phyloP scores from a whole-genome alignment of 2,888 invertebrate genomes.

The Nemoura dubitans region DNA sequence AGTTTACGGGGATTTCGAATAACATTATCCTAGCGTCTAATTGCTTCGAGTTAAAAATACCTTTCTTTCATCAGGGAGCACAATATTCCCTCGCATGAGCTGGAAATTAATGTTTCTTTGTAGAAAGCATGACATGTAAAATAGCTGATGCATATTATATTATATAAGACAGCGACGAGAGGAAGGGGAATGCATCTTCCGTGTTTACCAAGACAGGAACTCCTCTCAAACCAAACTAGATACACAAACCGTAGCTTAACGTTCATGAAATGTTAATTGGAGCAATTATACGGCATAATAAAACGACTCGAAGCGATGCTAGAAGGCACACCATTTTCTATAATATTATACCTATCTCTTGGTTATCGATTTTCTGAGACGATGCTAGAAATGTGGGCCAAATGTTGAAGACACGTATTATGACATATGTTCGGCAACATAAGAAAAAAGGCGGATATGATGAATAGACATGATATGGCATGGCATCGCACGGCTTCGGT shows the following conservation, averaged over 20 bases:
- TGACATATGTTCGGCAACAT: not conserved
- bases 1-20: not conserved
- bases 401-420: not conserved
- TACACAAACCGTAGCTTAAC: not conserved
- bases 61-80: not conserved
- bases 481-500: not conserved
- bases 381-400: not conserved
- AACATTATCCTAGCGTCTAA: not conserved
- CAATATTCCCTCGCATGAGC: not conserved
- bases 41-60: not conserved
- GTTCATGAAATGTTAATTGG: slow-evolving; percentile 7
- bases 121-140: not conserved
- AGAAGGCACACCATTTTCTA: not conserved
- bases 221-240: not conserved
- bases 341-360: not conserved
- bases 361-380: not conserved
- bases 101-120: not conserved
- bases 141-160: not conserved
- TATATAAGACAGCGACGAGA: not conserved
- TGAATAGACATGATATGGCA: not conserved
- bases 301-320: not conserved
- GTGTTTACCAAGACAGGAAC: not conserved
- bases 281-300: not conserved
- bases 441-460: not conserved
- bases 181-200: not conserved